A percentile compares a stretch with the other conserved stretches of the same genome.
Conservation (phyloP, 2,888 invertebrate species). For the Phania funesta region DNA sequence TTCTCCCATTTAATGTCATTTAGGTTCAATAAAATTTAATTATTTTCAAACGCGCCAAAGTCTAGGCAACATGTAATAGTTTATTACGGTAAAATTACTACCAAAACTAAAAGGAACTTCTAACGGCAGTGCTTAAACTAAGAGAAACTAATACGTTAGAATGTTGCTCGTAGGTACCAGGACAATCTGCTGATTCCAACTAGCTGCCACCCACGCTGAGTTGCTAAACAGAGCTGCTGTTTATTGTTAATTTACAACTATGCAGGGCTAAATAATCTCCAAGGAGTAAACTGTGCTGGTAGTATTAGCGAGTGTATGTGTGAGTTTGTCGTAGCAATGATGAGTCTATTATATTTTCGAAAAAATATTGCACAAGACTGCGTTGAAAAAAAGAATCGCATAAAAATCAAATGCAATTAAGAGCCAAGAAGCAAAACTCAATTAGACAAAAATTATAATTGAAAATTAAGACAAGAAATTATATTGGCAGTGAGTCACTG, state of each 20-base stretch:
- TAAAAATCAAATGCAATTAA: conserved; percentile 79
- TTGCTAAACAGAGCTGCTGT: conserved; percentile 28
- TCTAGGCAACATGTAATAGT: conserved; percentile 31
- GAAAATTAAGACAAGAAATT: conserved; percentile 41
- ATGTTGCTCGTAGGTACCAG: neutral
- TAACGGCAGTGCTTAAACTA: conserved; percentile 31
- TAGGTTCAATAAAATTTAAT: conserved; percentile 67
- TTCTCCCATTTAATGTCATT: conserved; percentile 50
- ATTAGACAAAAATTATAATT: conserved; percentile 72
- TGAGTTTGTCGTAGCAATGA: neutral
- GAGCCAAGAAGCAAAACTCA: conserved; percentile 77
- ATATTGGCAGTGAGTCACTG: conserved; percentile 34
- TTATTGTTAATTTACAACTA: conserved; percentile 63
- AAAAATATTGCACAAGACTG: conserved; percentile 14
- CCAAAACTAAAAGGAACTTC: neutral
- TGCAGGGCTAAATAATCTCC: conserved; percentile 49
- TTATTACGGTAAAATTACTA: conserved; percentile 19
- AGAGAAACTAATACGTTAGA: neutral
- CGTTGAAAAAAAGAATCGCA: conserved; percentile 59
- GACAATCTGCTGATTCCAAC: neutral
- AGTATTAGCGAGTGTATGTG: neutral
- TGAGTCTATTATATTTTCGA: conserved; percentile 21
- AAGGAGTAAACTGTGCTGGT: neutral
- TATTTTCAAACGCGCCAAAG: conserved; percentile 62
- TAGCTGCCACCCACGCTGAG: conserved; percentile 12